A percentile compares a stretch with the other conserved stretches of the same genome.
Evolutionary conservation across 2,888 invertebrate genomes (phyloP).

Genomic region (Torymus auratus): DNA sequence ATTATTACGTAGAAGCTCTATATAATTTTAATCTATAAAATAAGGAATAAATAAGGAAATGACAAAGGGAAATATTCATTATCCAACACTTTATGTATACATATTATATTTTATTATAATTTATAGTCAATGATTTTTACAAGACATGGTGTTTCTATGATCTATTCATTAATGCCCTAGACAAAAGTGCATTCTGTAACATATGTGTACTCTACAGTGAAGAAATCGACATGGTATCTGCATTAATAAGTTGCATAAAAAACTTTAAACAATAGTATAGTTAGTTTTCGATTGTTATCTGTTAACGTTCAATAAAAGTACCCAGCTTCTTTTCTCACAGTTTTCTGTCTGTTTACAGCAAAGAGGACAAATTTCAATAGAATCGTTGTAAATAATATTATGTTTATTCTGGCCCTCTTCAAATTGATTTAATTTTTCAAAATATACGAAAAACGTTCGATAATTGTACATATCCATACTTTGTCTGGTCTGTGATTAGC

Average conservation of each 20-base stretch:
- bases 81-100: no score
- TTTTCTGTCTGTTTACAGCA: background rate
- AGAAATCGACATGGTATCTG: no score
- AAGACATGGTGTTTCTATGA: conserved; percentile 1
- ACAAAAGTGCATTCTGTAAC: background rate
- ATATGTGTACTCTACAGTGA: background rate
- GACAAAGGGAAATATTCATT: no score
- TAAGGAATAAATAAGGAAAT: no score
- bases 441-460: background rate
- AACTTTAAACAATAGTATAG: background rate
- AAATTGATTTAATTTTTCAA: background rate
- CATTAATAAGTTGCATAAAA: no score
- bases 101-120: conserved; percentile 10
- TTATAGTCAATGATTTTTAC: conserved; percentile 10
- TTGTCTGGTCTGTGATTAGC: background rate
- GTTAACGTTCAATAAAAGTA: conserved; percentile 41
- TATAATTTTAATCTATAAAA: no score
- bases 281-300: background rate
- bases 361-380: background rate
- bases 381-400: background rate
- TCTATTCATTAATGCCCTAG: background rate
- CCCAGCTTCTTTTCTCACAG: conserved; percentile 7
- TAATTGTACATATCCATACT: background rate
- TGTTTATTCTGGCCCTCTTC: conserved; percentile 9
- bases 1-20: no score